A percentile compares a stretch with the other conserved stretches of the same genome.
phyloP scores from a whole-genome alignment of 53 echinoderm and acorn worm species.

The Apostichopus leukothele region DNA sequence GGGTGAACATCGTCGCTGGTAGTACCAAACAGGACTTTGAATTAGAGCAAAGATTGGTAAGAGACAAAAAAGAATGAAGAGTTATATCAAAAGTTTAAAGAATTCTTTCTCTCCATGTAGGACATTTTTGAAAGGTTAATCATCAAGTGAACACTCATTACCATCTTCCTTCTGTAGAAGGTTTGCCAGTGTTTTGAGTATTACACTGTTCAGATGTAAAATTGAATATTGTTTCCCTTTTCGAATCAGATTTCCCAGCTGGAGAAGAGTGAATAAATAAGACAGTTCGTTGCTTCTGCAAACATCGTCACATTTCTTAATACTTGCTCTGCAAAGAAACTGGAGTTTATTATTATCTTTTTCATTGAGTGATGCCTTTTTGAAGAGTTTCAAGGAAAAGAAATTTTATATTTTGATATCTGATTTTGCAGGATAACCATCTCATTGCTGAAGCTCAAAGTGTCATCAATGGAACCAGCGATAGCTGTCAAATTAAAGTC shows the following conservation, averaged over 20 bases:
- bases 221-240: too few species aligned
- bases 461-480: conserved; percentile 75
- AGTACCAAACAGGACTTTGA: conserved; percentile 76
- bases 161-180: too few species aligned
- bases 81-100: too few species aligned
- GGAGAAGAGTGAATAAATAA: too few species aligned
- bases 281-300: too few species aligned
- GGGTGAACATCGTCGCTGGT: conserved; percentile 70
- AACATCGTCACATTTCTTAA: too few species aligned
- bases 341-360: not conserved
- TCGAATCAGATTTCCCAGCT: not conserved
- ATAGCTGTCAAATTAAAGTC: conserved; percentile 63
- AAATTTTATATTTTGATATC: not conserved
- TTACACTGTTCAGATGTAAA: too few species aligned
- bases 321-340: too few species aligned
- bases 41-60: conserved; percentile 84
- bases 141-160: too few species aligned
- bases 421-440: conserved; percentile 65
- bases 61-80: not conserved
- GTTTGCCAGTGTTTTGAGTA: too few species aligned
- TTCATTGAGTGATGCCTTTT: not conserved
- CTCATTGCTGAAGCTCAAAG: conserved; percentile 70
- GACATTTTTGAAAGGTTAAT: too few species aligned
- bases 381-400: not conserved
- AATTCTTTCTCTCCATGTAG: too few species aligned